Evolutionary conservation across 2,888 invertebrate species (phyloP).

Genomic region (Sisyra terminalis): DNA sequence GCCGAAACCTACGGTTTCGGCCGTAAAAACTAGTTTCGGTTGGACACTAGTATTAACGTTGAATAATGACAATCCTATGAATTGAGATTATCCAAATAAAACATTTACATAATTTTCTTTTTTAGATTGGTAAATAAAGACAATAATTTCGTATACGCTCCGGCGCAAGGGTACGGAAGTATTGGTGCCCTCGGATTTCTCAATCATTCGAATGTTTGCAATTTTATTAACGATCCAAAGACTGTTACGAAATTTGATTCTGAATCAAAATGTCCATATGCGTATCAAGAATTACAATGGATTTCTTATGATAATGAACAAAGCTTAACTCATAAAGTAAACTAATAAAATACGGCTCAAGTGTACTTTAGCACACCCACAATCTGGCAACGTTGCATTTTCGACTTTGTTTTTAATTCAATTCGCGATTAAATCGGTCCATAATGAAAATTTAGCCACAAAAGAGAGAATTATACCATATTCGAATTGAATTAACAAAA

Average conservation of each 20-base stretch:
- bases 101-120: slow-evolving; percentile 6
- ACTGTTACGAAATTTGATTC: slow-evolving; percentile 43
- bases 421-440: no score
- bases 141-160: slow-evolving; percentile 52
- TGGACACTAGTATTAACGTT: no score
- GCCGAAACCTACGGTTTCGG: no score
- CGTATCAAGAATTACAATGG: slow-evolving; percentile 57
- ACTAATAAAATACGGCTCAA: slow-evolving; percentile 10
- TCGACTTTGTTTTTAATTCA: no score
- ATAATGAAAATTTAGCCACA: no score
- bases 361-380: no score
- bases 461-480: no score
- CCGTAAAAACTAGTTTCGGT: no score
- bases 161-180: slow-evolving; percentile 49
- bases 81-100: background rate
- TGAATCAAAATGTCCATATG: slow-evolving; percentile 60
- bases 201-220: slow-evolving; percentile 51
- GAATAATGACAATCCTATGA: no score
- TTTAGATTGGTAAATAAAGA: slow-evolving; percentile 43
- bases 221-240: slow-evolving; percentile 37
- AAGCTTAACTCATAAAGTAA: slow-evolving; percentile 54
- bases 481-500: no score
- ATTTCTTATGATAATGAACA: slow-evolving; percentile 60
- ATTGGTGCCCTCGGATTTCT: slow-evolving; percentile 53
- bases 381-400: no score